These are phyloP conservation scores for Scomber scombrus DNA, from an alignment of 2,113 vertebrate species.

Conservation along the genomic window DNA sequence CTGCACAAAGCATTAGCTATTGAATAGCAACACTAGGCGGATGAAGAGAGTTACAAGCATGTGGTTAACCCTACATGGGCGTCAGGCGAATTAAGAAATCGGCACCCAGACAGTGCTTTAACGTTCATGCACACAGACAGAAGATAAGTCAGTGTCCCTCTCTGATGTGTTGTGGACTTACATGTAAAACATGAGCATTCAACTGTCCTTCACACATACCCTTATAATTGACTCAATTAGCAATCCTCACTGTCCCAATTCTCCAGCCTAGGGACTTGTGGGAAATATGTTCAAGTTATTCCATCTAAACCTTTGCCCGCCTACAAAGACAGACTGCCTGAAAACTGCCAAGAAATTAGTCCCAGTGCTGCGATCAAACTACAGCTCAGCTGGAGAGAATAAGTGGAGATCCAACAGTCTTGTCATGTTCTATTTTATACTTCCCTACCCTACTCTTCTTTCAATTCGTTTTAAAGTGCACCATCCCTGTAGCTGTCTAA, in stretches of 20 bases:
- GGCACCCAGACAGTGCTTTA: not conserved
- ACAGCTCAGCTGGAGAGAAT: conserved; percentile 75
- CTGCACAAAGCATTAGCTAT: conserved; percentile 33
- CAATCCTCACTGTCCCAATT: conserved; percentile 62
- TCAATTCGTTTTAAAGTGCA: conserved; percentile 63
- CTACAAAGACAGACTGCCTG: conserved; percentile 72
- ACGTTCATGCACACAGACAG: not conserved
- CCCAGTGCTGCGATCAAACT: conserved; percentile 78
- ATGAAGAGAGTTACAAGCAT: conserved; percentile 15
- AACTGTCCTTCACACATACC: conserved; percentile 65
- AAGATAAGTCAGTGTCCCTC: not conserved
- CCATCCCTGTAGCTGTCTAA: conserved; percentile 69
- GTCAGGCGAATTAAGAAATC: conserved; percentile 4
- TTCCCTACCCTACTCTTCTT: conserved; percentile 36
- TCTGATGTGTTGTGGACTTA: conserved; percentile 27
- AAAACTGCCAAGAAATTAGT: conserved; percentile 80
- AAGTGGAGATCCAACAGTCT: conserved; percentile 78
- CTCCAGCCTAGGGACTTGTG: conserved; percentile 56
- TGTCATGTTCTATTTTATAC: conserved; percentile 79
- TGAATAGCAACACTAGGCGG: conserved; percentile 13
- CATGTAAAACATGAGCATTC: conserved; percentile 50
- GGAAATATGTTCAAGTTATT: conserved; percentile 75
- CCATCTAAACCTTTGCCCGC: conserved; percentile 76
- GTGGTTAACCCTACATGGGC: not conserved
- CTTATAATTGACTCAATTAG: conserved; percentile 76